Percentiles rank a stretch among this genome's conserved stretches.
phyloP scores from a whole-genome alignment of 1,140 invertebrate genomes.

The Drosophila murphyi region DNA sequence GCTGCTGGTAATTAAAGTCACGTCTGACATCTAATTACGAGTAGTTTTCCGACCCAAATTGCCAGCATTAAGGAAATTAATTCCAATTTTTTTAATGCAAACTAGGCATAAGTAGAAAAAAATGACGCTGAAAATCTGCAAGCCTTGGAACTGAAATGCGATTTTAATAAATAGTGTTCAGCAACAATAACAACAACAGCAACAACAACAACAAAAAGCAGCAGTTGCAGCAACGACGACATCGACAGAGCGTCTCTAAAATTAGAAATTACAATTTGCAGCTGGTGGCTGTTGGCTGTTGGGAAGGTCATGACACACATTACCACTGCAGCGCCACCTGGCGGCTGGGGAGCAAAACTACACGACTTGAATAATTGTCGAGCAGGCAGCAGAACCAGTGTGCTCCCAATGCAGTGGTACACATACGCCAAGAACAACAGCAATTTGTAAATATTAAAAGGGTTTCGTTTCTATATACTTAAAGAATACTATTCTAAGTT shows the following conservation, averaged over 20 bases:
- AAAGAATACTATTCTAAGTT: background rate
- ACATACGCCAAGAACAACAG: background rate
- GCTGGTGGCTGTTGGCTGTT: constrained; percentile 11
- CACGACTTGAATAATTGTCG: constrained; percentile 62
- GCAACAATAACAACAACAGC: constrained; percentile 19
- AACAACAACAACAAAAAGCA: constrained; percentile 2
- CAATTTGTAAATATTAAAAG: constrained; percentile 4
- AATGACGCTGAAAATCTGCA: constrained; percentile 27
- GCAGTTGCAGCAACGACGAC: background rate
- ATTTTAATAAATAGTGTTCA: constrained; percentile 66
- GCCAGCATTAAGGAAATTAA: constrained; percentile 68
- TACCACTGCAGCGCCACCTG: constrained; percentile 32
- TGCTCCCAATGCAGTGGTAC: constrained; percentile 2
- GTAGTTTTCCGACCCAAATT: constrained; percentile 72
- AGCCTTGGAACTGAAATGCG: constrained; percentile 54
- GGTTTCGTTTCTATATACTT: background rate
- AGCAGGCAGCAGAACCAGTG: constrained; percentile 25
- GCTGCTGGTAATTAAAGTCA: constrained; percentile 61
- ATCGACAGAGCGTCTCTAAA: constrained; percentile 31
- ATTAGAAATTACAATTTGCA: constrained; percentile 70
- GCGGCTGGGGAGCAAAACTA: constrained; percentile 18
- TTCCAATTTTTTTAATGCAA: constrained; percentile 58
- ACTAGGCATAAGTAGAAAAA: constrained; percentile 29
- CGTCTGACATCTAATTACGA: constrained; percentile 64
- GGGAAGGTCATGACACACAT: constrained; percentile 40